Conservation (phyloP, 1,140 invertebrate species). For the Dreissena polymorpha region DNA sequence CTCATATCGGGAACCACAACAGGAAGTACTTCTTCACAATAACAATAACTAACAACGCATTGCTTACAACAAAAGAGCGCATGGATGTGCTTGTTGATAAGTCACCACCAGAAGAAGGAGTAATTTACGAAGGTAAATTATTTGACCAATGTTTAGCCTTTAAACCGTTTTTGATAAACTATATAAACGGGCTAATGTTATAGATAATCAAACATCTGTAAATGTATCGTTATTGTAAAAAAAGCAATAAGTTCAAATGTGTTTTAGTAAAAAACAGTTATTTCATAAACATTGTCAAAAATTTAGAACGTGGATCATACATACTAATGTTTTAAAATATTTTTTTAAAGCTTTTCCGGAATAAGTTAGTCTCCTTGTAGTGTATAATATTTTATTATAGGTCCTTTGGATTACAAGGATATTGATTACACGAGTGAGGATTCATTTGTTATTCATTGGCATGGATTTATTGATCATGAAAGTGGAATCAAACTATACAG, state of each 20-base stretch:
- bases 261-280: too few species aligned
- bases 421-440: constrained; percentile 61
- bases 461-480: constrained; percentile 66
- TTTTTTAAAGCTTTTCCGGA: too few species aligned
- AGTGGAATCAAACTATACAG: constrained; percentile 61
- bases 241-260: too few species aligned
- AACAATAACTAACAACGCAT: constrained; percentile 55
- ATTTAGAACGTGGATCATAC: too few species aligned
- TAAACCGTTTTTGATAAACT: background rate
- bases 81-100: constrained; percentile 57
- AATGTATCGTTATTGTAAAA: background rate
- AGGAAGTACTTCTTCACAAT: constrained; percentile 57
- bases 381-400: background rate
- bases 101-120: constrained; percentile 57
- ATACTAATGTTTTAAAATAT: too few species aligned
- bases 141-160: background rate
- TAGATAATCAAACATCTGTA: background rate
- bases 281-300: too few species aligned
- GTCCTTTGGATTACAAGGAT: constrained; percentile 41
- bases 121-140: constrained; percentile 48
- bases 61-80: constrained; percentile 31
- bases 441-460: constrained; percentile 53
- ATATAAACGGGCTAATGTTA: background rate
- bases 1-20: constrained; percentile 59
- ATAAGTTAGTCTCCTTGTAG: too few species aligned